Base-by-base conservation (phyloP, 2,888 invertebrate genomes). In the Anorthoa munda region DNA sequence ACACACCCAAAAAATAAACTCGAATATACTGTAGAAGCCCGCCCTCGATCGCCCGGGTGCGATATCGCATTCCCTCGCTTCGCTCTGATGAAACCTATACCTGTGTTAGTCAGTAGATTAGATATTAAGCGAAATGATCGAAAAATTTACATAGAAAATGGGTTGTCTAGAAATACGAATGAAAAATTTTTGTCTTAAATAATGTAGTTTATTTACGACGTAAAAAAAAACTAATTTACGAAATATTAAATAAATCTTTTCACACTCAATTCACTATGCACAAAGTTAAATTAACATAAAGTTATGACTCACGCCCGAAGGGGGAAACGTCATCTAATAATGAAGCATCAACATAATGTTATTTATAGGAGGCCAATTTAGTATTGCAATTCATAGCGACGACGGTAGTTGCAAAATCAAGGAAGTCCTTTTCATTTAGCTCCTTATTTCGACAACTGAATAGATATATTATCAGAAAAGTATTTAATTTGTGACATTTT, bases 221-320 rank as follows among this genome's bases (percentile, higher is more conserved):
- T 81, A 82, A 69, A 77, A 82, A 82, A 72, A 66, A 82, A 76
- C 84, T 83, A 83, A 77, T 80, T 77, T 76, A 83, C 12, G 82
- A 71, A 82, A 86, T 81, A 78, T 84, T 87, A 23, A 77, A 87
- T 81, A 86, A 81, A 75, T 72, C 50, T 76, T 60, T 84, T 72
- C 66, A 87, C 86, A 82, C 82, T 78, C 86, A 86, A 87, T 84
- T 79, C 73, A 76, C 76, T 84, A 80, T 66, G 77, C 86, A 81
- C 72, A 78, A 71, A 50, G 60, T 66, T 70, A 60, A 82, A 72
- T 59, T 67, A 84, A 79, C 59, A 79, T 72, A 70, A 61, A 77
- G 76, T 81, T 60, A 70, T 65, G 23, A 56, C 67, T 66, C 70
- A 61, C 53, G 45, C 39, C 45, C 50, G 23, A 60, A 39, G 15